These are phyloP conservation scores for Homalodisca vitripennis DNA, from an alignment of 1,140 invertebrate species.

Conservation along the genomic window DNA sequence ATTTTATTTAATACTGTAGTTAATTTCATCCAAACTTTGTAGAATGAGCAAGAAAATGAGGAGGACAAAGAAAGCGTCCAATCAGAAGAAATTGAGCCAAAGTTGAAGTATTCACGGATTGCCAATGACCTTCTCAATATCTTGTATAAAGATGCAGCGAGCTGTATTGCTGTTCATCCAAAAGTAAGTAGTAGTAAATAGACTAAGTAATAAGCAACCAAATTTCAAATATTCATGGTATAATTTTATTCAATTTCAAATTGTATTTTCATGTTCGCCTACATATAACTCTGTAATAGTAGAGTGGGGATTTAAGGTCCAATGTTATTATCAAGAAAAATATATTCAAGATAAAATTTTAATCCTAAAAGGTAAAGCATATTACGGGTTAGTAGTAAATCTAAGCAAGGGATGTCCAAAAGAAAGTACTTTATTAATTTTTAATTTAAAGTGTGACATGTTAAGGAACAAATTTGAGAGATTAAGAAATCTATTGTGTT, in stretches of 20 bases:
- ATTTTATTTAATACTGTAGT: too few species aligned
- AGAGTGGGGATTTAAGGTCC: too few species aligned
- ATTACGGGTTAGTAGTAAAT: too few species aligned
- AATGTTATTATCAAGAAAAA: background rate
- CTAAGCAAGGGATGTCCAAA: too few species aligned
- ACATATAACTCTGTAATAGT: background rate
- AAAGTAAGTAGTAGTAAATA: slow-evolving; percentile 69
- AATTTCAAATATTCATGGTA: background rate
- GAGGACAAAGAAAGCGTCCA: slow-evolving; percentile 36
- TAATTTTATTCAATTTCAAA: background rate
- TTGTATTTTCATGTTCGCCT: background rate
- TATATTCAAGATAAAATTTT: background rate
- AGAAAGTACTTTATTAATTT: too few species aligned
- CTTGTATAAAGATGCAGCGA: slow-evolving; percentile 84
- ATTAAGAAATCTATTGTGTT: too few species aligned
- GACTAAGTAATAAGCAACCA: too few species aligned
- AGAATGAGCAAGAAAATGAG: slow-evolving; percentile 30
- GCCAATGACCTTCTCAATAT: slow-evolving; percentile 85
- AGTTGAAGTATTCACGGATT: slow-evolving; percentile 88
- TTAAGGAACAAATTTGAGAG: too few species aligned
- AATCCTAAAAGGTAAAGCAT: background rate
- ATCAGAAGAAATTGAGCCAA: slow-evolving; percentile 79
- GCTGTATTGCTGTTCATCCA: slow-evolving; percentile 87
- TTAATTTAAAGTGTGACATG: too few species aligned
- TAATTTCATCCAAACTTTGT: too few species aligned